Conservation (phyloP, 2,113 vertebrate genomes). For the Xiphias gladius region DNA sequence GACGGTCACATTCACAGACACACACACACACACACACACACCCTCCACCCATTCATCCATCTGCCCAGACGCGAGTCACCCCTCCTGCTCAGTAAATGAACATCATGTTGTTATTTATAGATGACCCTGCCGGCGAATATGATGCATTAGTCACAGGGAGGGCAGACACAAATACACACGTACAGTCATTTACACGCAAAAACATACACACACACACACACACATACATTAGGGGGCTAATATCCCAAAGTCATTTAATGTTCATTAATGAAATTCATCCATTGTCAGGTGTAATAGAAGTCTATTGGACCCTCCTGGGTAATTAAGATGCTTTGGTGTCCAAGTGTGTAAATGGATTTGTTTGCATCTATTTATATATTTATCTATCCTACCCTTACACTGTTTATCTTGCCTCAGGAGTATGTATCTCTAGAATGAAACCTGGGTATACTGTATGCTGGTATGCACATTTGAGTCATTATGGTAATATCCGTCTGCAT, state of each 20-base stretch:
- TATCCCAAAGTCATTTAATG: slow-evolving; percentile 61
- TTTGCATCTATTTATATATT: slow-evolving; percentile 24
- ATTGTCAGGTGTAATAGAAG: slow-evolving; percentile 47
- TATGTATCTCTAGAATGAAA: not conserved
- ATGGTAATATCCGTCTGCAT: not conserved
- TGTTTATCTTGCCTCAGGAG: not conserved
- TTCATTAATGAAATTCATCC: slow-evolving; percentile 51
- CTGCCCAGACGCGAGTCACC: slow-evolving; percentile 63
- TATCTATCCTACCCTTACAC: not conserved
- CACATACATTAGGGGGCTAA: slow-evolving; percentile 31
- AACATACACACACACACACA: slow-evolving; percentile 38
- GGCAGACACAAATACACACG: slow-evolving; percentile 24
- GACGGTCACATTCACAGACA: slow-evolving; percentile 2
- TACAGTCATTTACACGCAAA: slow-evolving; percentile 26
- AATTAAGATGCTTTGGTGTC: slow-evolving; percentile 19
- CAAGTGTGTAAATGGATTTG: slow-evolving; percentile 14
- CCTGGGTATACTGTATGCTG: not conserved
- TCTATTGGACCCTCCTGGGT: slow-evolving; percentile 32
- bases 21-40: slow-evolving; percentile 3
- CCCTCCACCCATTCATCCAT: slow-evolving; percentile 48
- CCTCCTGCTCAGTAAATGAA: slow-evolving; percentile 63
- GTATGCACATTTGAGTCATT: not conserved
- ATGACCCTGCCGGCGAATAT: slow-evolving; percentile 61
- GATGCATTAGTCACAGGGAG: slow-evolving; percentile 69
- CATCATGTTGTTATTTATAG: slow-evolving; percentile 81